Evolutionary conservation across 2,797 vertebrate genomes (phyloP).

Genomic region (Squalus acanthias): DNA sequence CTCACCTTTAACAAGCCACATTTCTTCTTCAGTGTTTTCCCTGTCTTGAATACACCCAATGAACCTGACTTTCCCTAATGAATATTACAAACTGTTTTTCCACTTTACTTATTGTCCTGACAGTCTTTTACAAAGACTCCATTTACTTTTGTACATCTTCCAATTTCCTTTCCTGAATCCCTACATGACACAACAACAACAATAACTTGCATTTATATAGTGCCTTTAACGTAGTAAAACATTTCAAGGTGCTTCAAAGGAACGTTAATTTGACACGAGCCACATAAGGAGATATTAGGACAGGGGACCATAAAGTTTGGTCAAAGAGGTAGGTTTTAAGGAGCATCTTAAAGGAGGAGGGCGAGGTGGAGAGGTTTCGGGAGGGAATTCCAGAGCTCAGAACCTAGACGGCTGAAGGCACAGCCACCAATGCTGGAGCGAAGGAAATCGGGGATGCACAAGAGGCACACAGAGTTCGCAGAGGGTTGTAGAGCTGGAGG

Average conservation of each 20-base stretch:
- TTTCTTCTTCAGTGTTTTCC: neutral
- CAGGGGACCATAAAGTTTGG: neutral
- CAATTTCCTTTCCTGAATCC: neutral
- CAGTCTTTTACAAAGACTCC: neutral
- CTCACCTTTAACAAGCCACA: slow-evolving; percentile 7
- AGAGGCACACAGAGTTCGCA: neutral
- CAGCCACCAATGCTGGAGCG: neutral
- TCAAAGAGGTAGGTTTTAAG: neutral
- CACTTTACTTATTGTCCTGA: neutral
- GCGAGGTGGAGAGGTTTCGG: neutral
- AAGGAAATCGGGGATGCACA: neutral
- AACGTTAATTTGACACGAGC: neutral
- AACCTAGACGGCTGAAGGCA: neutral
- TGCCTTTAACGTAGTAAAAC: neutral
- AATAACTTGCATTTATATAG: neutral
- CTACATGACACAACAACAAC: neutral
- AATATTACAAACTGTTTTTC: neutral
- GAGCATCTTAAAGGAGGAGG: neutral
- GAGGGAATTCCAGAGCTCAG: neutral
- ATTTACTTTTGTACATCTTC: neutral
- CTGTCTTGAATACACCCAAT: neutral
- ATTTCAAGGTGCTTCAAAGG: neutral
- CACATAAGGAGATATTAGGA: neutral
- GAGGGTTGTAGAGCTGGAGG: neutral
- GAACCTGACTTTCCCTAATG: neutral